Evolutionary conservation across 2,113 vertebrate genomes (phyloP), one percentile per base, ranked within the genome.

Genomic region (Sphaerodactylus townsendi): DNA sequence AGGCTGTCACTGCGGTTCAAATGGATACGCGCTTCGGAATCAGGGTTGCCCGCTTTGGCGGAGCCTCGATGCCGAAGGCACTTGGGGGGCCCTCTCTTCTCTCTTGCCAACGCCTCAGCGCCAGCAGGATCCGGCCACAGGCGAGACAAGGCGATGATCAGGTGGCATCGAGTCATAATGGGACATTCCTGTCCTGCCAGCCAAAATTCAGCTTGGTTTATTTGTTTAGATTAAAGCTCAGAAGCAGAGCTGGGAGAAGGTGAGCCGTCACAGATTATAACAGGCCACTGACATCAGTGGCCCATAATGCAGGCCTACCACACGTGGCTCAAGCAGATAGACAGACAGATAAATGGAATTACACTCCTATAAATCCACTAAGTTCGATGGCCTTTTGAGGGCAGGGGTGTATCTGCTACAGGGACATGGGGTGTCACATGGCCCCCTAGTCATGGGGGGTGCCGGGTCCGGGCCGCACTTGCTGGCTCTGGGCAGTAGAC

Each of bases 1-100:
- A 95, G 93, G 88, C 93, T 96, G 96, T 96, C 96, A 96, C 94
- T 62, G 92, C 17, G 86, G 95, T 94, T 95, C 95, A 92, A 76
- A 68, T 76, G 93, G 92, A 92, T 93, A 68, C 85, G 88, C 10
- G 70, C 83, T 77, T 72, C 79, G 94, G 91, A 91, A 39, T 87
- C 68, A 8, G 77, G 88, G 53, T 83, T 74, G 64, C 72, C 33
- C 71, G 5, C 85, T 90, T 88, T 84, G 85, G 65, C 21, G 5
- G 82, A 3, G 30, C 23, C 75, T 19, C 3, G 37, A 9, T 17
- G 66, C 50, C 13, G 66, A 28, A 48, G 83, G 77, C 87, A 44
- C 87, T 77, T 85, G 80, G 7, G 8, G 0, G 30, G 59, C 66
- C 1, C 1, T 33, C 25, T 19, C 21, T 64, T 10, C 41, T 35